Conservation (phyloP, 2,888 invertebrate species). For the Halictus quadricinctus region DNA sequence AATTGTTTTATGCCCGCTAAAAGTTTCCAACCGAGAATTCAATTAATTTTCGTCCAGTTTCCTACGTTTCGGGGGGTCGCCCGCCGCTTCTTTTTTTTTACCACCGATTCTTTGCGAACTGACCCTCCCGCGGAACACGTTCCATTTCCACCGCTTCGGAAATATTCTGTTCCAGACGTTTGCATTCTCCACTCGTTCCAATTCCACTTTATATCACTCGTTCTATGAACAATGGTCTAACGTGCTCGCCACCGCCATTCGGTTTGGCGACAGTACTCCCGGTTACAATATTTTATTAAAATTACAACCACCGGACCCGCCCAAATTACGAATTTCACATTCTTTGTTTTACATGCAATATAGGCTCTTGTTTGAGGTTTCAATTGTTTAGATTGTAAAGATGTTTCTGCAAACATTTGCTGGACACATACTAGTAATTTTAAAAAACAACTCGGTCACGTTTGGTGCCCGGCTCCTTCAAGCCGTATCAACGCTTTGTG, state of each 20-base stretch:
- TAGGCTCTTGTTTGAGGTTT: too few relatives aligned
- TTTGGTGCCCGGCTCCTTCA: too few relatives aligned
- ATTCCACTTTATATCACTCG: not conserved
- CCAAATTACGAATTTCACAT: not conserved
- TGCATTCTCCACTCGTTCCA: not conserved
- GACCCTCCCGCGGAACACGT: not conserved
- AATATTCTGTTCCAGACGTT: constrained; percentile 1
- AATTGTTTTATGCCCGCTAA: constrained; percentile 9
- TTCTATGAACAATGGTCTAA: not conserved
- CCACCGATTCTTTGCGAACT: not conserved
- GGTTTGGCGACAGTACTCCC: not conserved
- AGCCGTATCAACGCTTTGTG: too few relatives aligned
- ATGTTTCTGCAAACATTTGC: too few relatives aligned
- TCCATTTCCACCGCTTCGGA: not conserved
- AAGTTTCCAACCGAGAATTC: constrained; percentile 19
- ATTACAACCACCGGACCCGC: not conserved
- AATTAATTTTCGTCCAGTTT: constrained; percentile 22
- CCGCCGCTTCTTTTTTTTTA: not conserved
- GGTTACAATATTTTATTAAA: not conserved
- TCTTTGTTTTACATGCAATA: not conserved
- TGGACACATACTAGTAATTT: not conserved
- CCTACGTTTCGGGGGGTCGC: not conserved
- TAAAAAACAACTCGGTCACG: too few relatives aligned
- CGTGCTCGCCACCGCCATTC: not conserved
- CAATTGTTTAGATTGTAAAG: too few relatives aligned